phyloP scores from a whole-genome alignment of 2,113 vertebrate species.

The Caranx ignobilis region DNA sequence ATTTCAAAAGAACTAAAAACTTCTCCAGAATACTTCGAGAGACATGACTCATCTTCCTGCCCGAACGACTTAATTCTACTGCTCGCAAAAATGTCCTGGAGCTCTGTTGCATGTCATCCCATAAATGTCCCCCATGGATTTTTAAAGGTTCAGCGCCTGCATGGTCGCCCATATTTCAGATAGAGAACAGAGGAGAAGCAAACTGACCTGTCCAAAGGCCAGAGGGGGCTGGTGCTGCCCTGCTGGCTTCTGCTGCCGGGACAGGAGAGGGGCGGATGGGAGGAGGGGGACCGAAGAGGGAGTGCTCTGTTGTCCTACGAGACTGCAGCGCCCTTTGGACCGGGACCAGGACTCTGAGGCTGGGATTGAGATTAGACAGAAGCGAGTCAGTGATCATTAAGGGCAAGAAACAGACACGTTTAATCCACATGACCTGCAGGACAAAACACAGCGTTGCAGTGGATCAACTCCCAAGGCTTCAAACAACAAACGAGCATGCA shows the following conservation, averaged over 20 bases:
- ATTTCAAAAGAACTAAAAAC: not conserved
- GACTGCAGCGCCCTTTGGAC: constrained; percentile 89
- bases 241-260: constrained; percentile 88
- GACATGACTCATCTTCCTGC: not conserved
- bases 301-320: constrained; percentile 85
- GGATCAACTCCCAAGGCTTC: constrained; percentile 6
- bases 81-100: not conserved
- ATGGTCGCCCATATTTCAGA: not conserved
- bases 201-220: constrained; percentile 92
- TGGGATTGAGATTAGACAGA: constrained; percentile 28
- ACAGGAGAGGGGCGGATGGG: constrained; percentile 83
- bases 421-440: constrained; percentile 29
- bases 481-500: constrained; percentile 52
- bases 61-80: not conserved
- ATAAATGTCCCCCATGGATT: not conserved
- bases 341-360: constrained; percentile 89
- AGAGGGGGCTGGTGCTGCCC: constrained; percentile 86
- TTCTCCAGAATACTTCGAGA: not conserved
- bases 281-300: constrained; percentile 83
- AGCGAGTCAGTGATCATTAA: constrained; percentile 1
- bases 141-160: not conserved
- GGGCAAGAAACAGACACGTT: constrained; percentile 9
- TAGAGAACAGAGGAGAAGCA: not conserved
- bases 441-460: not conserved
- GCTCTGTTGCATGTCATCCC: too few species aligned